Conservation (phyloP, 2,888 invertebrate species). For the Sesia apiformis region DNA sequence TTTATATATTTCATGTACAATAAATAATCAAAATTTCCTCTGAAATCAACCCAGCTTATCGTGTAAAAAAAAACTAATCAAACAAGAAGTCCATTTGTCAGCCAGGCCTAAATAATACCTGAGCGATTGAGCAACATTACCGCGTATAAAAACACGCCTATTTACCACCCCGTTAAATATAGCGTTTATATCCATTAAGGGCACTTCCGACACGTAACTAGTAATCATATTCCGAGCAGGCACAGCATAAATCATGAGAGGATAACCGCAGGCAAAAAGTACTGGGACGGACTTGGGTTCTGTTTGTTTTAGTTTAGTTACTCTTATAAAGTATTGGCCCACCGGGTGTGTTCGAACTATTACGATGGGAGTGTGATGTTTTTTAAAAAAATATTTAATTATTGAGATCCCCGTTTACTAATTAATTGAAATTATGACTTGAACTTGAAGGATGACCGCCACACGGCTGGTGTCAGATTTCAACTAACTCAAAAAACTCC, state of each 20-base stretch:
- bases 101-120: constrained; percentile 15
- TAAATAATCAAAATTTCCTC: too few species aligned
- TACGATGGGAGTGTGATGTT: too few species aligned
- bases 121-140: constrained; percentile 29
- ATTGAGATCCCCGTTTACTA: too few species aligned
- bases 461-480: too few species aligned
- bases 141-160: constrained; percentile 24
- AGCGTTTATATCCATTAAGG: constrained; percentile 70
- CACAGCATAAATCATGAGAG: constrained; percentile 62
- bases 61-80: not conserved
- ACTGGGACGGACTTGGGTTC: constrained; percentile 26
- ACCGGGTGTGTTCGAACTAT: too few species aligned
- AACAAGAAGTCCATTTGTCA: constrained; percentile 9
- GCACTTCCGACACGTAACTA: constrained; percentile 58
- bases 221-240: constrained; percentile 67
- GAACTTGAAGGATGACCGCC: too few species aligned
- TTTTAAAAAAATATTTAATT: too few species aligned
- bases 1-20: too few species aligned
- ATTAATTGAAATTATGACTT: too few species aligned
- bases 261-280: constrained; percentile 58
- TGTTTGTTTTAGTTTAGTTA: not conserved
- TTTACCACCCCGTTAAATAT: constrained; percentile 53
- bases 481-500: too few species aligned
- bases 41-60: too few species aligned
- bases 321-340: too few species aligned